Evolutionary conservation across 2,113 vertebrate species (phyloP).

Genomic region (Cryptotis parvus): DNA sequence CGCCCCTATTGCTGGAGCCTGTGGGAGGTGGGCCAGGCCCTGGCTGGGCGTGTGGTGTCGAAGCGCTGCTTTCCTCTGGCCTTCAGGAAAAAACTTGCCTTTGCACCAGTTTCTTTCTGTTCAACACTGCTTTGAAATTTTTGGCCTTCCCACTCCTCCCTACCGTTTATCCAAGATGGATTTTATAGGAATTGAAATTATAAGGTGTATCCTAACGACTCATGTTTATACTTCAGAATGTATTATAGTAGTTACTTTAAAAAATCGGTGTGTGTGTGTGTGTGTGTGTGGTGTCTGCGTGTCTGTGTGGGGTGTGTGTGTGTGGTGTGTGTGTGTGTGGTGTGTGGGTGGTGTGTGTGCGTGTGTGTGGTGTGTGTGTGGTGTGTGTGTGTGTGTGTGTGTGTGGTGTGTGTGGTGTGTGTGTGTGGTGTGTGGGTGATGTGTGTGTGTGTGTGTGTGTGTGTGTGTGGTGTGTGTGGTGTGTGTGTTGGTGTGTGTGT

Average conservation of each 20-base stretch:
- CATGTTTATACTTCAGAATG: background rate
- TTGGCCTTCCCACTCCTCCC: background rate
- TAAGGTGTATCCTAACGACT: slow-evolving; percentile 3
- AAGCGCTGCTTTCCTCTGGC: background rate
- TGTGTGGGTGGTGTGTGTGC: no score
- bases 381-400: no score
- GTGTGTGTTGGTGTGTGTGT: no score
- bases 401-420: no score
- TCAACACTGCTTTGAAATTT: background rate
- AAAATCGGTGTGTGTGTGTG: no score
- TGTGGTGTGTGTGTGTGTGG: no score
- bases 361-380: no score
- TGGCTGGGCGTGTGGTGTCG: background rate
- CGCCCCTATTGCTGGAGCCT: background rate
- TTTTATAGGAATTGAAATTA: background rate
- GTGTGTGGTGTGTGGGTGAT: no score
- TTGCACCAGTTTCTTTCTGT: background rate
- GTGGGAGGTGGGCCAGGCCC: background rate
- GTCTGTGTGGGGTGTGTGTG: no score
- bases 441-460: no score
- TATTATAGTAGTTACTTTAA: background rate
- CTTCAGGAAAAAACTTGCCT: background rate
- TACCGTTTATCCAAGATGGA: background rate
- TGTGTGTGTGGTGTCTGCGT: no score
- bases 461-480: no score